Percentiles rank a stretch among this genome's conserved stretches.
These are phyloP conservation scores for Drosophila carrolli DNA, from an alignment of 1,140 invertebrate genomes.

Conservation along the genomic window DNA sequence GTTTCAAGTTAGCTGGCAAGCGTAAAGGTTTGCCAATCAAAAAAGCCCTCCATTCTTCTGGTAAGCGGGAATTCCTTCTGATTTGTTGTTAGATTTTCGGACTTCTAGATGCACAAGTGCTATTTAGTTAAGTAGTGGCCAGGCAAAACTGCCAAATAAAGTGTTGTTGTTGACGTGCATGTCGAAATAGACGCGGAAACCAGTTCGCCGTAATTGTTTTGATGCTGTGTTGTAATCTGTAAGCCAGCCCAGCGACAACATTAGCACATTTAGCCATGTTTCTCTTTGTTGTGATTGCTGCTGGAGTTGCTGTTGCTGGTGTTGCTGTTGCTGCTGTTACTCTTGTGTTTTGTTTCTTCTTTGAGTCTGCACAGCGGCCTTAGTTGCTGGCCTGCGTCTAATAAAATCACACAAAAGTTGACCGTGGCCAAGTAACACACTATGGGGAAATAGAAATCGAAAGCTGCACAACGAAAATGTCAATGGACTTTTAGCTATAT, in stretches of 20 bases:
- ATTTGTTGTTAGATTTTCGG: neutral
- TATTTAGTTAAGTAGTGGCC: conserved; percentile 17
- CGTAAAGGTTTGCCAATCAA: conserved; percentile 21
- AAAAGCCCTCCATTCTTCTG: neutral
- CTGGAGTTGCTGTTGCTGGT: conserved; percentile 17
- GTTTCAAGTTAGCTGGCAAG: conserved; percentile 42
- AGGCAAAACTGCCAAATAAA: conserved; percentile 26
- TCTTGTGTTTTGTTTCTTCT: conserved; percentile 19
- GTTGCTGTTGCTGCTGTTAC: conserved; percentile 17
- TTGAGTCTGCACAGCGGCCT: conserved; percentile 18
- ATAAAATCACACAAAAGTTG: conserved; percentile 51
- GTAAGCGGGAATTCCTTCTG: conserved; percentile 26
- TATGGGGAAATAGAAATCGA: conserved; percentile 38
- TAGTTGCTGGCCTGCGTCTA: conserved; percentile 1
- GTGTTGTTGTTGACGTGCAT: conserved; percentile 46
- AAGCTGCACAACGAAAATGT: conserved; percentile 13
- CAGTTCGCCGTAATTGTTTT: conserved; percentile 71
- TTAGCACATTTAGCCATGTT: conserved; percentile 47
- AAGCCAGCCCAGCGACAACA: conserved; percentile 47
- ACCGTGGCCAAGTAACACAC: conserved; percentile 76
- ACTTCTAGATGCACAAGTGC: conserved; percentile 15
- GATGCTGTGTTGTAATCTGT: conserved; percentile 62
- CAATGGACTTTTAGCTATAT: conserved; percentile 5
- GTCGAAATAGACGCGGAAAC: conserved; percentile 76
- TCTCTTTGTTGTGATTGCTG: conserved; percentile 18